Evolutionary conservation across 1,140 invertebrate genomes (phyloP).

Genomic region (Elysia chlorotica): DNA sequence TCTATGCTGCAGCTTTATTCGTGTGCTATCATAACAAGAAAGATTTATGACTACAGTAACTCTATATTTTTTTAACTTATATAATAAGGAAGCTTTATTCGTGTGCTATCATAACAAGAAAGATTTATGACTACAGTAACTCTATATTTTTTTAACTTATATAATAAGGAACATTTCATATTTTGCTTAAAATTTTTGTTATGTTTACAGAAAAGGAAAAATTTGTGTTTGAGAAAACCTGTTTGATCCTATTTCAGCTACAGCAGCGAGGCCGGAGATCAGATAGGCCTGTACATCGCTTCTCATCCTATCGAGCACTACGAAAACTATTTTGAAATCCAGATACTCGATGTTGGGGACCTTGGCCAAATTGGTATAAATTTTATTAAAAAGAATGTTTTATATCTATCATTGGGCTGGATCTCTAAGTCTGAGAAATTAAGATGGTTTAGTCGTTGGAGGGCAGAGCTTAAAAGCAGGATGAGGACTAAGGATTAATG

Average conservation of each 20-base stretch:
- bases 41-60: not conserved
- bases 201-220: not conserved
- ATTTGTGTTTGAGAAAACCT: not conserved
- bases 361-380: slow-evolving; percentile 12
- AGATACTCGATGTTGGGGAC: slow-evolving; percentile 17
- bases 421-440: too few species aligned
- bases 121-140: not conserved
- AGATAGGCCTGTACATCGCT: not conserved
- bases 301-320: slow-evolving; percentile 11
- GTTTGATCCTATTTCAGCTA: slow-evolving; percentile 6
- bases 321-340: slow-evolving; percentile 18
- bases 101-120: not conserved
- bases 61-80: not conserved
- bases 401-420: too few species aligned
- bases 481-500: too few species aligned
- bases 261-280: slow-evolving; percentile 4
- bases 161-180: not conserved
- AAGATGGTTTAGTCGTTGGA: too few species aligned
- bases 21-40: not conserved
- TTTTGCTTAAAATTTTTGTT: not conserved
- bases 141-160: not conserved
- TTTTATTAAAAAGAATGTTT: too few species aligned
- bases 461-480: too few species aligned
- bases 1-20: too few species aligned
- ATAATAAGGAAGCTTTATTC: too few species aligned